Evolutionary conservation across 1,140 invertebrate genomes (phyloP).

Genomic region (Dinoponera quadriceps): DNA sequence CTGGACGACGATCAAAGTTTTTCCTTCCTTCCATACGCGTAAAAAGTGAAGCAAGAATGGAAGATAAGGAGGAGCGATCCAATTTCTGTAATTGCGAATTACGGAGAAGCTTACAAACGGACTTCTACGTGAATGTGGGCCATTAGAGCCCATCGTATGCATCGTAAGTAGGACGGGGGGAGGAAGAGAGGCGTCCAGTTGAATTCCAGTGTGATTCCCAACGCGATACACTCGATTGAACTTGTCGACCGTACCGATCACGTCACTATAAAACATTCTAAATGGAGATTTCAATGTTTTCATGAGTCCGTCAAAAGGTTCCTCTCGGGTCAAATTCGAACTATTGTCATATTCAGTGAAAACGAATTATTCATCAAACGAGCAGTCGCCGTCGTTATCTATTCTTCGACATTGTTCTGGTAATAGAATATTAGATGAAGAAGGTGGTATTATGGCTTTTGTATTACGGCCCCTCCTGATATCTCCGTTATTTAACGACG

Average conservation of each 20-base stretch:
- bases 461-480: no score
- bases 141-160: slow-evolving; percentile 10
- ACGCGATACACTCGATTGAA: slow-evolving; percentile 9
- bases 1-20: slow-evolving; percentile 22
- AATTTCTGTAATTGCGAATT: slow-evolving; percentile 33
- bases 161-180: slow-evolving; percentile 31
- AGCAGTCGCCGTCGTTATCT: no score
- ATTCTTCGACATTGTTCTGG: no score
- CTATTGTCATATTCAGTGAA: no score
- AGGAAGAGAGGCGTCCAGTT: slow-evolving; percentile 19
- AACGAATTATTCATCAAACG: no score
- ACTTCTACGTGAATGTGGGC: slow-evolving; percentile 18
- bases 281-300: background rate
- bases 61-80: slow-evolving; percentile 25
- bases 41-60: slow-evolving; percentile 6
- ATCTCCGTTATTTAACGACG: no score
- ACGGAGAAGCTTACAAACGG: slow-evolving; percentile 16
- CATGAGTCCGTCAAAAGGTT: no score
- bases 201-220: background rate
- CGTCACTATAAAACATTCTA: slow-evolving; percentile 1
- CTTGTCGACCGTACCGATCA: slow-evolving; percentile 17
- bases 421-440: no score
- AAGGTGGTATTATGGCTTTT: no score
- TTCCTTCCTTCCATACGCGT: slow-evolving; percentile 12
- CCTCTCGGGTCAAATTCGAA: no score